Evolutionary conservation across 2,797 vertebrate species (phyloP), one percentile per base, ranked within the genome.

Genomic region (Lerista edwardsae): DNA sequence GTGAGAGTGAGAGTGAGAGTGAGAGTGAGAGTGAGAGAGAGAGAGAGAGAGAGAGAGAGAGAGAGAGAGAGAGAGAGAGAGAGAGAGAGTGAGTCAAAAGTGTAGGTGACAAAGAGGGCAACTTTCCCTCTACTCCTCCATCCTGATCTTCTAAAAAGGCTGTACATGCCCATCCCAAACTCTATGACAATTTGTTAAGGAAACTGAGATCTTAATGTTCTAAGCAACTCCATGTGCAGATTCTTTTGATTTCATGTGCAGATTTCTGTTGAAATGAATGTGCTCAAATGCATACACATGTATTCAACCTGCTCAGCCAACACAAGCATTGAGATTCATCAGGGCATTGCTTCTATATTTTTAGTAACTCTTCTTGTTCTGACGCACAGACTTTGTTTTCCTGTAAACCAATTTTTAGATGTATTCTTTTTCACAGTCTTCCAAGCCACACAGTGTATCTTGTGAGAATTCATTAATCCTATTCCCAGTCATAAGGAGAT

Each of bases 371-470:
- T 74, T 88, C 61, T 39, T 68, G 64, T 65, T 51, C 78, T 65
- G 44, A 29, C 23, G 17, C n/a, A 39, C 9, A 25, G 76, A 4
- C 73, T 84, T 85, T 84, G 17, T 23, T 82, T 86, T 84, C 25
- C 34, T 61, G n/a, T 11, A 39, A 74, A 41, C 19, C 57, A 72
- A 1, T 62, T 86, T n/a, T 85, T 75, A 57, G 11, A 68, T 47
- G 34, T 86, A 86, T 80, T 27, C 79, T 44, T 57, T 86, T 21
- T 71, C 27, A 51, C 78, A 86, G 84, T 82, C 84, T 90, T 90
- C 68, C 79, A 71, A 91, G 47, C 11, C 51, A 61, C 15, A 73
- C 21, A 88, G 2, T n/a, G 10, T 90, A 57, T 31, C 82, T 88
- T 82, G 78, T 23, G 41, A 27, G 76, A 27, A 73, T 86, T 89